phyloP scores from a whole-genome alignment of 2,888 invertebrate species.

The Diplolepis rosae region DNA sequence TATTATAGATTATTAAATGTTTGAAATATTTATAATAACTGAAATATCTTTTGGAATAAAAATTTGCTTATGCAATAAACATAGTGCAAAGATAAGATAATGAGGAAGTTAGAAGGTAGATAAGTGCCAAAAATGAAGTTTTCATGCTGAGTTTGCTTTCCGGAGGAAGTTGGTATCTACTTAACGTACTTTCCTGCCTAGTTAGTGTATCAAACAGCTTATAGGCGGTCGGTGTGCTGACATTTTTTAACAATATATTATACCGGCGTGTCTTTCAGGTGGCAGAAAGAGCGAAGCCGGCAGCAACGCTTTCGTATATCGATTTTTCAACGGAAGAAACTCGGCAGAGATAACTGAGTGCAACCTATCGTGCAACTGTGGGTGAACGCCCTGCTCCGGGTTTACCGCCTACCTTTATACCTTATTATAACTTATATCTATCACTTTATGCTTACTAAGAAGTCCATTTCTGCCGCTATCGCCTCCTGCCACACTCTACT shows the following conservation, averaged over 20 bases:
- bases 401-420: conserved; percentile 58
- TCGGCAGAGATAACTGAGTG: conserved; percentile 52
- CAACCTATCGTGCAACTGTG: conserved; percentile 50
- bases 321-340: conserved; percentile 56
- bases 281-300: conserved; percentile 43
- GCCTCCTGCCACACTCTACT: conserved; percentile 12
- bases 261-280: conserved; percentile 41
- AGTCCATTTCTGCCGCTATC: neutral
- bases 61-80: too few relatives aligned
- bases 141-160: conserved; percentile 51
- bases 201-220: conserved; percentile 56
- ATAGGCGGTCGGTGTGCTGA: conserved; percentile 36
- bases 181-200: conserved; percentile 52
- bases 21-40: too few relatives aligned
- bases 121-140: conserved; percentile 46
- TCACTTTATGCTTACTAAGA: conserved; percentile 18
- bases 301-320: conserved; percentile 52
- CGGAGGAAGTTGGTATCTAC: conserved; percentile 62
- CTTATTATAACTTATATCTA: conserved; percentile 54
- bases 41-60: too few relatives aligned
- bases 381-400: conserved; percentile 65
- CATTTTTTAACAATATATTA: conserved; percentile 47
- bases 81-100: neutral
- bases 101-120: conserved; percentile 34
- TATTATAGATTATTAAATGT: too few relatives aligned